Evolutionary conservation across 2,888 invertebrate genomes (phyloP), one percentile per base, ranked within the genome.

Genomic region (Latrodectus hesperus): DNA sequence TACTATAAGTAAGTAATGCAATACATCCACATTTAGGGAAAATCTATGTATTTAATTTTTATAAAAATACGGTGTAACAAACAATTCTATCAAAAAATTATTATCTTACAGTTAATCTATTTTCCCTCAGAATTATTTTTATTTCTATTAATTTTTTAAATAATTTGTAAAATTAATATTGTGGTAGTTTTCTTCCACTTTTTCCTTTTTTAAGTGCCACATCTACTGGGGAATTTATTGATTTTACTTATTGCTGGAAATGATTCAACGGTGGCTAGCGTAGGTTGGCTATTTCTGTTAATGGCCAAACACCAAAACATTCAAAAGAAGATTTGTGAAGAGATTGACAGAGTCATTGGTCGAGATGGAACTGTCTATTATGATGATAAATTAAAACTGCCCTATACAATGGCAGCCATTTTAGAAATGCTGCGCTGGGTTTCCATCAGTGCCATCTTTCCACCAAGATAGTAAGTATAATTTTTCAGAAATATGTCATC

Each of bases 361-460:
- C 91, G 92, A 67, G 92, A 93, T n/a, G 92, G 94, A n/a, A 51
- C 22, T 83, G 95, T 95, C 0, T 91, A 91, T 1, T 91, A 94
- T 8, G 92, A 92, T 49, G 95, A 95, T 90, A 93, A 94, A 91
- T 89, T 92, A 92, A 96, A 96, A 78, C 94, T 97, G 94, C 96
- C 96, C 0, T 97, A 96, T 91, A 94, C 95, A 88, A 96, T 96
- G 91, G 96, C 96, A 0, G 93, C 96, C 10, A 95, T 96, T 0
- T 93, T 95, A 90, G 97, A 97, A 92, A 94, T 95, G 0, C 92
- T 96, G 0, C 94, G 97, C 70, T 95, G 60, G 60, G 60, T 11
- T 60, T 60, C 60, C 6, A 60, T 60, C 12, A 60, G 60, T 11
- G 60, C 14, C 12, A 12, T 60, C n/a, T 60, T 60, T 10, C 60